Conservation (phyloP, 2,113 vertebrate species). For the Hemiprocne comata region DNA sequence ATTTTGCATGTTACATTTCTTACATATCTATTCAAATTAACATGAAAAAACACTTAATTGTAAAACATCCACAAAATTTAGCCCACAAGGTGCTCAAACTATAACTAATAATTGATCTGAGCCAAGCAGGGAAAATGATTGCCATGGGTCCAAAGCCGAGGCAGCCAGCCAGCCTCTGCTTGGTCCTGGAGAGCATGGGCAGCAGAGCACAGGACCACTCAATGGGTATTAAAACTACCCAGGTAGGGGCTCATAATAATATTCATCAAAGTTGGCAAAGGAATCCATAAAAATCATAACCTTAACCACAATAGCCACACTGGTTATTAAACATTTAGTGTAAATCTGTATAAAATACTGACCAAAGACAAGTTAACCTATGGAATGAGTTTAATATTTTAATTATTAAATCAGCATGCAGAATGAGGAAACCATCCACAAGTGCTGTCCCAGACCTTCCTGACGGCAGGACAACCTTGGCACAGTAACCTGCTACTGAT, state of each 20-base stretch:
- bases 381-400: not conserved
- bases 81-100: not conserved
- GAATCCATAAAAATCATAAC: not conserved
- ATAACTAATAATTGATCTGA: not conserved
- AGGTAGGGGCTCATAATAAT: not conserved
- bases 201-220: not conserved
- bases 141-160: not conserved
- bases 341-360: not conserved
- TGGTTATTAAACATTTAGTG: not conserved
- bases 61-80: not conserved
- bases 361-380: not conserved
- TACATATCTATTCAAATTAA: not conserved
- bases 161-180: not conserved
- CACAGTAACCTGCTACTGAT: not conserved
- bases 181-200: rapidly evolving
- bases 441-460: not conserved
- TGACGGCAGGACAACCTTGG: not conserved
- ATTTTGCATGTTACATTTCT: not conserved
- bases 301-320: not conserved
- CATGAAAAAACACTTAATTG: not conserved
- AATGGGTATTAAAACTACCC: not conserved
- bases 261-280: not conserved
- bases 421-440: not conserved
- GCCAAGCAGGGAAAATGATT: not conserved
- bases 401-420: not conserved